phyloP scores from a whole-genome alignment of 2,797 vertebrate genomes.

The Moxostoma hubbsi region DNA sequence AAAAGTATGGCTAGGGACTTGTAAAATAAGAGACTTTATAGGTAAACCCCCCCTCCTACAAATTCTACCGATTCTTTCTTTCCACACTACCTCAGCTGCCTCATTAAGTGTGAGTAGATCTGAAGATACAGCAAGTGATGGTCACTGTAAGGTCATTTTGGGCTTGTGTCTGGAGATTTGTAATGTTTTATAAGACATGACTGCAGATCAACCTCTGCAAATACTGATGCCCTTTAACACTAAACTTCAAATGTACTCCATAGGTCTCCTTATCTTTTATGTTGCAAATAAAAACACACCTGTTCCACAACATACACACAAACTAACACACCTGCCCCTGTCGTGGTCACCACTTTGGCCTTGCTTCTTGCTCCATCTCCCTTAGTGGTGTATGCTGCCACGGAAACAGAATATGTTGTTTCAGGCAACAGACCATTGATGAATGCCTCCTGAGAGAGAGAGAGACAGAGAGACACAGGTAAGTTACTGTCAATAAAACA shows the following conservation, averaged over 20 bases:
- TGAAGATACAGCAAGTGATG: background rate
- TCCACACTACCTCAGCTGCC: no score
- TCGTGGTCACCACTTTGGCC: slow-evolving; percentile 88
- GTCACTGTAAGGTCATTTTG: background rate
- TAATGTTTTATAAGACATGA: background rate
- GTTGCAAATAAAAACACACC: background rate
- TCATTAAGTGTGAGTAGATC: no score
- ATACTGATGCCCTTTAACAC: slow-evolving; percentile 15
- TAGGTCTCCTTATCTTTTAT: background rate
- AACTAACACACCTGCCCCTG: slow-evolving; percentile 87
- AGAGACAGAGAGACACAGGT: slow-evolving; percentile 27
- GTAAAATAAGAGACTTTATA: no score
- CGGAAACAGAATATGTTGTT: slow-evolving; percentile 91
- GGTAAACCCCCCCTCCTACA: no score
- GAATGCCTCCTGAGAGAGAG: slow-evolving; percentile 82
- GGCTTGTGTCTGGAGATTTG: background rate
- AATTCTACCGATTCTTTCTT: no score
- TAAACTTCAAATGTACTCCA: slow-evolving; percentile 21
- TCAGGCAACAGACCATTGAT: slow-evolving; percentile 89
- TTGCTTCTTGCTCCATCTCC: slow-evolving; percentile 95
- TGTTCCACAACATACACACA: background rate
- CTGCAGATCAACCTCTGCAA: background rate
- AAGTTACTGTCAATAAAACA: background rate
- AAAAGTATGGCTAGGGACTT: no score
- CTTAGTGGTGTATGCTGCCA: slow-evolving; percentile 93